Evolutionary conservation across 2,113 vertebrate species (phyloP), one percentile per base, ranked within the genome.

Genomic region (Ranitomeya imitator): DNA sequence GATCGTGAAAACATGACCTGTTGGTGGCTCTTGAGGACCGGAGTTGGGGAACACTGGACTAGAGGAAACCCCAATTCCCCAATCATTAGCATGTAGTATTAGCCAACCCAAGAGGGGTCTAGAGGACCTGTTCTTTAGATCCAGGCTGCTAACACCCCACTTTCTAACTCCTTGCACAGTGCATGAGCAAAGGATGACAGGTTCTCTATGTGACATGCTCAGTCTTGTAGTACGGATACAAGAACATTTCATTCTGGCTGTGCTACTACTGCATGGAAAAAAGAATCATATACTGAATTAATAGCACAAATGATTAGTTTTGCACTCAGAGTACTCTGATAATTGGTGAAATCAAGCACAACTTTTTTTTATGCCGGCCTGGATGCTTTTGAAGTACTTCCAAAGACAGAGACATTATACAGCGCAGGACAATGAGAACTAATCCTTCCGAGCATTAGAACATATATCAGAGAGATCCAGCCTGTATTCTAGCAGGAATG

Each of bases 371-470:
- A 59, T 60, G 23, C 78, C 7, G 55, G 10, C 26, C 60, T 15
- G 18, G 23, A 59, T 80, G 59, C 77, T 26, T 79, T 26, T 79
- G 77, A 79, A 79, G 77, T n/a, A 15, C 77, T 79, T 79, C 52
- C 52, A 79, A 79, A 79, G 77, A 79, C 77, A 23, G 77, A 10
- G 21, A 79, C 77, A 79, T 79, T 79, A 23, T 57, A 23, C 21
- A 76, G 18, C 73, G 11, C 26, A 76, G 73, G 73, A 76, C 73
- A 57, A 57, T 79, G 77, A 55, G 10, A 57, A 79, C 52, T 55
- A 79, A 79, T 55, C 77, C 77, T 79, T 79, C 52, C 23, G 77
- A 83, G 59, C 51, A n/a, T 81, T 81, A 59, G 26, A 81, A 61
- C 18, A 21, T 45, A 83, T 63, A 51, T 83, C 31, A 63, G 26